These are phyloP conservation scores for Spongia lamella DNA, from an alignment of 37 sponge, comb jelly and placozoan species.

Conservation along the genomic window DNA sequence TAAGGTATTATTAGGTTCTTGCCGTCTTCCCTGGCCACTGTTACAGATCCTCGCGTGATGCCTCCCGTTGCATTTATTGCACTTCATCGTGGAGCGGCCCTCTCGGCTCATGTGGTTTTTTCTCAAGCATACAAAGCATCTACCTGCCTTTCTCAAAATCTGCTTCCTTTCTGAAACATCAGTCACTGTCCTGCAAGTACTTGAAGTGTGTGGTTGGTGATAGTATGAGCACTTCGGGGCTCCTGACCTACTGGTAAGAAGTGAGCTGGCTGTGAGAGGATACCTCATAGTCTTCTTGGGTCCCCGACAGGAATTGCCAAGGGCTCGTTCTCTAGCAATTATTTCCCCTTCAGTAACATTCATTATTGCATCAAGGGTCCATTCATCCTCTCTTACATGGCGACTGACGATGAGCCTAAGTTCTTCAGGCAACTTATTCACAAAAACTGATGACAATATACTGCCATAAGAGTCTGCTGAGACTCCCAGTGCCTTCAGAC, in stretches of 20 bases:
- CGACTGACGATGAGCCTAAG: background rate
- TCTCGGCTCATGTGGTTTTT: constrained; percentile 31
- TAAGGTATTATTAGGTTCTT: too few relatives aligned
- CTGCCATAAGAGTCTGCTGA: constrained; percentile 10
- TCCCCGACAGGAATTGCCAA: too few relatives aligned
- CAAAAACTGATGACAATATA: constrained; percentile 4
- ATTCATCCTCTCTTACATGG: background rate
- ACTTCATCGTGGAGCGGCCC: constrained; percentile 21
- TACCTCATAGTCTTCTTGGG: too few relatives aligned
- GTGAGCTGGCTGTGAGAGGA: too few relatives aligned
- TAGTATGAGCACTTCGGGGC: too few relatives aligned
- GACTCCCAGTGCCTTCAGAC: constrained; percentile 20
- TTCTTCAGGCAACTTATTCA: constrained; percentile 15
- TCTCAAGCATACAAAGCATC: background rate
- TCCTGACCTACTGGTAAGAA: too few relatives aligned
- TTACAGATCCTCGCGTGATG: constrained; percentile 56
- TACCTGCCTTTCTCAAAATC: constrained; percentile 3
- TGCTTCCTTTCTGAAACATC: constrained; percentile 7
- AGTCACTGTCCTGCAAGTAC: background rate
- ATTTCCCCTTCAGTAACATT: constrained; percentile 2
- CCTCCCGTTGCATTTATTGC: constrained; percentile 21
- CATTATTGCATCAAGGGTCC: background rate
- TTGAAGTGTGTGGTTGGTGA: background rate
- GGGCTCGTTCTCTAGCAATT: constrained; percentile 1
- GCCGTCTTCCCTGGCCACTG: too few relatives aligned